A percentile compares a stretch with the other conserved stretches of the same genome.
These are phyloP conservation scores for Lasioglossum lativentre DNA, from an alignment of 2,888 invertebrate genomes.

Conservation along the genomic window DNA sequence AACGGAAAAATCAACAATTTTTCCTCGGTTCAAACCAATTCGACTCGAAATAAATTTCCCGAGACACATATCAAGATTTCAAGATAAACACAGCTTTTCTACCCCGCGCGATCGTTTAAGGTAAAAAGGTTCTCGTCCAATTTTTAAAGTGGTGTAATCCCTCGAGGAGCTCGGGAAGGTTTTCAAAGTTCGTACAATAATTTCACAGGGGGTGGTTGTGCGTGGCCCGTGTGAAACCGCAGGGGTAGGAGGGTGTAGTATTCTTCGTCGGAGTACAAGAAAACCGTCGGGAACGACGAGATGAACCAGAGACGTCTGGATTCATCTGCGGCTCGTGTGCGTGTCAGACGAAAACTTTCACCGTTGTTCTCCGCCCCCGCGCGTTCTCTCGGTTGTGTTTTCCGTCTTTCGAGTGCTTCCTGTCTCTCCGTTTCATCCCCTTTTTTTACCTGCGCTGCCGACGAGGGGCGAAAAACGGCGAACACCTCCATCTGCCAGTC, in stretches of 20 bases:
- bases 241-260: background rate
- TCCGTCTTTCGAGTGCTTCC: constrained; percentile 6
- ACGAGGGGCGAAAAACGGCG: constrained; percentile 32
- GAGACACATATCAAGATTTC: background rate
- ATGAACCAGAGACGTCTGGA: background rate
- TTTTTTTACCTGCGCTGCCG: background rate
- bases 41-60: background rate
- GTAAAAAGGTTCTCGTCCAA: background rate
- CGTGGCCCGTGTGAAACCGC: background rate
- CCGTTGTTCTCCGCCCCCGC: background rate
- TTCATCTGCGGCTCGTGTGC: background rate
- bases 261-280: background rate
- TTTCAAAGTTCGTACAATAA: background rate
- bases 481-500: constrained; percentile 51
- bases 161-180: background rate
- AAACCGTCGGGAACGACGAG: constrained; percentile 2
- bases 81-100: background rate
- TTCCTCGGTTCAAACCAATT: background rate
- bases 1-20: background rate
- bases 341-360: constrained; percentile 1
- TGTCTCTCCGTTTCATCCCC: background rate
- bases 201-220: background rate
- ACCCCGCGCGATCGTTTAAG: background rate
- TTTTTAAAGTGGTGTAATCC: constrained; percentile 9
- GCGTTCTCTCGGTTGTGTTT: background rate